phyloP scores from a whole-genome alignment of 2,797 vertebrate genomes.

The Tadarida brasiliensis region DNA sequence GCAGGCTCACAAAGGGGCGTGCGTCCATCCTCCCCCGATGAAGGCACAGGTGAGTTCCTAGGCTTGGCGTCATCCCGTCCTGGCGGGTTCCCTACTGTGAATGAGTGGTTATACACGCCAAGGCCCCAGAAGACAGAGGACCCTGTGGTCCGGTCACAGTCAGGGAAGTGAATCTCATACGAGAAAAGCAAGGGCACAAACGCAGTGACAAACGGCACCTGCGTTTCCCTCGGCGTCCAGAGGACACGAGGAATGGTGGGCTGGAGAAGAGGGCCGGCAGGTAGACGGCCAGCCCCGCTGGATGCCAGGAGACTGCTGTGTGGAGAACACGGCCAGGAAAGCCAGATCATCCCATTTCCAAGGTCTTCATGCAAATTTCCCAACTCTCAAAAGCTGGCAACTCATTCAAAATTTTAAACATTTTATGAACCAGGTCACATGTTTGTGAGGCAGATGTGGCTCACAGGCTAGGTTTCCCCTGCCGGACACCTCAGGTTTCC shows the following conservation, averaged over 20 bases:
- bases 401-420: neutral
- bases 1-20: rapidly evolving
- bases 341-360: neutral
- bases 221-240: too few species aligned
- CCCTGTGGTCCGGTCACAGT: neutral
- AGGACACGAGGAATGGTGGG: too few species aligned
- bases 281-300: rapidly evolving
- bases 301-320: rapidly evolving
- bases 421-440: neutral
- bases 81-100: rapidly evolving
- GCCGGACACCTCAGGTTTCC: neutral
- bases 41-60: neutral
- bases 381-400: neutral
- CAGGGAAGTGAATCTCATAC: neutral
- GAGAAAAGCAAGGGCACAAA: neutral
- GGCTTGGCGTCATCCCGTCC: neutral
- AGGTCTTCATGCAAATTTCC: neutral
- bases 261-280: rapidly evolving
- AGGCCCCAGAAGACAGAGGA: neutral
- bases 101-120: neutral
- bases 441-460: neutral
- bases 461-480: too few species aligned
- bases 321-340: rapidly evolving
- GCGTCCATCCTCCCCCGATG: neutral
- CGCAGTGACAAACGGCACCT: too few species aligned